A percentile compares a stretch with the other conserved stretches of the same genome.
Conservation (phyloP, 2,888 invertebrate species). For the Cryptophagus acutangulus region DNA sequence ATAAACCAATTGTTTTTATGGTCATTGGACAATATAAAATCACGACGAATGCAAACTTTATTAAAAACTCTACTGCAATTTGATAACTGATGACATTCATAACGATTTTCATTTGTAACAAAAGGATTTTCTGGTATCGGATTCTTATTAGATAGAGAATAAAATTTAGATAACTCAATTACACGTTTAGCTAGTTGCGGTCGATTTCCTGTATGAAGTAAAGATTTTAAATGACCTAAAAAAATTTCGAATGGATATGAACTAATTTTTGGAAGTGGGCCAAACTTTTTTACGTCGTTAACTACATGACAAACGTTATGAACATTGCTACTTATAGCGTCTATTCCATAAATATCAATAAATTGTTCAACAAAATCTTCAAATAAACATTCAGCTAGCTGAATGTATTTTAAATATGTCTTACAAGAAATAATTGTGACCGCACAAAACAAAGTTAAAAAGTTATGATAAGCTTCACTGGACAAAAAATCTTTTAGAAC, state of each 20-base stretch:
- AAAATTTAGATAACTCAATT: conserved; percentile 13
- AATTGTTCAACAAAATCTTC: conserved; percentile 17
- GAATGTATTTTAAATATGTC: conserved; percentile 10
- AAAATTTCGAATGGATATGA: conserved; percentile 37
- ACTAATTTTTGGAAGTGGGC: conserved; percentile 31
- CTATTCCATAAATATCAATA: conserved; percentile 32
- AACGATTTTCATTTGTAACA: conserved; percentile 1
- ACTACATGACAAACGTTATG: conserved; percentile 36
- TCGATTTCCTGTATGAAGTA: conserved; percentile 17
- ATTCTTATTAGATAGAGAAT: background rate
- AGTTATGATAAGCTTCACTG: conserved; percentile 15
- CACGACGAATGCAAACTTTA: conserved; percentile 1
- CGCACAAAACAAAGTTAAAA: conserved; percentile 16
- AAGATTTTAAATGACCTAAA: conserved; percentile 22
- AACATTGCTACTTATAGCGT: conserved; percentile 34
- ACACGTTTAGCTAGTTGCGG: conserved; percentile 19
- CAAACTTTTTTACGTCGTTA: conserved; percentile 31
- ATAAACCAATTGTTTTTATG: conserved; percentile 23
- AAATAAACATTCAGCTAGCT: conserved; percentile 14
- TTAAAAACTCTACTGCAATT: conserved; percentile 6
- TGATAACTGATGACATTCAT: conserved; percentile 4
- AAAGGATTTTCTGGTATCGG: conserved; percentile 1
- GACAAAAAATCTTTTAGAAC: conserved; percentile 15
- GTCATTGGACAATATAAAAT: conserved; percentile 12
- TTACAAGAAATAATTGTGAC: conserved; percentile 16